phyloP scores from a whole-genome alignment of 2,888 invertebrate species.

The Strigamia crassipes region DNA sequence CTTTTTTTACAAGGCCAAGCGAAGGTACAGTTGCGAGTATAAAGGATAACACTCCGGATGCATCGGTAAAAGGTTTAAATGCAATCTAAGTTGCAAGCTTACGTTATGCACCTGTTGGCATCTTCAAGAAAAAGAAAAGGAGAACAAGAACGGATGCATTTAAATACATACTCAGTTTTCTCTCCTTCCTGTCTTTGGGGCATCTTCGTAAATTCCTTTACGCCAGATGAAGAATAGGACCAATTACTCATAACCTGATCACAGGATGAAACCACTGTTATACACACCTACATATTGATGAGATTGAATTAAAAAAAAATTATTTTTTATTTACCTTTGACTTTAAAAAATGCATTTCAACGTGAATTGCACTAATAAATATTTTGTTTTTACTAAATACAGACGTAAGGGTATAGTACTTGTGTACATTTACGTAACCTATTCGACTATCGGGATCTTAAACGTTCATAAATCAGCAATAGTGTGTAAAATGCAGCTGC shows the following conservation, averaged over 20 bases:
- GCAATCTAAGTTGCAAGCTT: neutral
- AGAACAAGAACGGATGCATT: conserved; percentile 13
- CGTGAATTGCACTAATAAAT: no score
- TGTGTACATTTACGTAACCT: neutral
- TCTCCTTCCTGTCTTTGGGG: conserved; percentile 34
- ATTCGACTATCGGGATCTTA: neutral
- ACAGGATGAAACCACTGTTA: conserved; percentile 29
- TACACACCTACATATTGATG: neutral
- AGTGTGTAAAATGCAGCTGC: conserved; percentile 34
- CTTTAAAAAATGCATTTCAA: neutral
- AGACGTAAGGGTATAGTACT: neutral
- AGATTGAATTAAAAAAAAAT: neutral
- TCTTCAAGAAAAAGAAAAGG: conserved; percentile 16
- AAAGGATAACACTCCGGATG: conserved; percentile 14
- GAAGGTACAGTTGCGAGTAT: neutral
- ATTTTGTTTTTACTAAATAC: neutral
- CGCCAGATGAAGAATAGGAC: conserved; percentile 31
- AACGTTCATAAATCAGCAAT: conserved; percentile 13
- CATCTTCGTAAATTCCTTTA: conserved; percentile 28
- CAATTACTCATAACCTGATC: neutral
- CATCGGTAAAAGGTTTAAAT: neutral
- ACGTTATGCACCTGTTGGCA: conserved; percentile 34
- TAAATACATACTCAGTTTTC: conserved; percentile 8
- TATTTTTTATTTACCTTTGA: neutral
- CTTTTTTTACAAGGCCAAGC: neutral